A percentile compares a stretch with the other conserved stretches of the same genome.
These are phyloP conservation scores for Cynoglossus semilaevis DNA, from an alignment of 2,113 vertebrate genomes.

Conservation along the genomic window DNA sequence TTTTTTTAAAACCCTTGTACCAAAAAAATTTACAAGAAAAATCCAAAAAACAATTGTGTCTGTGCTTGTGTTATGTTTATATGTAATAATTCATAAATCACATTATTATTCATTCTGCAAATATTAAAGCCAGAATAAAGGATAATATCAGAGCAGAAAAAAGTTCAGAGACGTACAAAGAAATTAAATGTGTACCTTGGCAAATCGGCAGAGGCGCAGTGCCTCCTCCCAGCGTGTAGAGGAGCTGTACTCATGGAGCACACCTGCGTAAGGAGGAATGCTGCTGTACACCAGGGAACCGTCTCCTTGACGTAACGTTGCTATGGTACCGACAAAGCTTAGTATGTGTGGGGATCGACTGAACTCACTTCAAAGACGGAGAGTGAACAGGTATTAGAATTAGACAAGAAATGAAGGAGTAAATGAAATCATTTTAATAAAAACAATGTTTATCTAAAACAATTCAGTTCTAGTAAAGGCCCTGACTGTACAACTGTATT, in stretches of 20 bases:
- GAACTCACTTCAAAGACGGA: constrained; percentile 81
- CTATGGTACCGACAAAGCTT: constrained; percentile 83
- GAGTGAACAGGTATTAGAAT: constrained; percentile 10
- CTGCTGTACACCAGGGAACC: constrained; percentile 86
- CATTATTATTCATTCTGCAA: no score
- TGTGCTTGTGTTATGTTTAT: no score
- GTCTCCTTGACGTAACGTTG: constrained; percentile 86
- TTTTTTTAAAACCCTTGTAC: no score
- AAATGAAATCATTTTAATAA: constrained; percentile 4
- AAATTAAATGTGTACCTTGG: constrained; percentile 79
- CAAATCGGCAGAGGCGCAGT: constrained; percentile 90
- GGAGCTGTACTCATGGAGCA: constrained; percentile 83
- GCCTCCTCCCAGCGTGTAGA: constrained; percentile 87
- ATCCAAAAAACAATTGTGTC: no score
- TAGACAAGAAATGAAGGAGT: neutral
- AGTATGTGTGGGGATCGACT: constrained; percentile 84
- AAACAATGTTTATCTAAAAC: no score
- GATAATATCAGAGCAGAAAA: neutral
- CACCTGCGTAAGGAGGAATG: constrained; percentile 82
- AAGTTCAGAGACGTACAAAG: neutral
- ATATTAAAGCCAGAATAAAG: neutral
- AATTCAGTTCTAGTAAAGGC: no score
- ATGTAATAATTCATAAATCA: no score
- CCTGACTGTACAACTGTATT: no score
- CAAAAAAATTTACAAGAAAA: no score